Evolutionary conservation across 2,797 vertebrate species (phyloP).

Genomic region (Sebastolobus altivelis): DNA sequence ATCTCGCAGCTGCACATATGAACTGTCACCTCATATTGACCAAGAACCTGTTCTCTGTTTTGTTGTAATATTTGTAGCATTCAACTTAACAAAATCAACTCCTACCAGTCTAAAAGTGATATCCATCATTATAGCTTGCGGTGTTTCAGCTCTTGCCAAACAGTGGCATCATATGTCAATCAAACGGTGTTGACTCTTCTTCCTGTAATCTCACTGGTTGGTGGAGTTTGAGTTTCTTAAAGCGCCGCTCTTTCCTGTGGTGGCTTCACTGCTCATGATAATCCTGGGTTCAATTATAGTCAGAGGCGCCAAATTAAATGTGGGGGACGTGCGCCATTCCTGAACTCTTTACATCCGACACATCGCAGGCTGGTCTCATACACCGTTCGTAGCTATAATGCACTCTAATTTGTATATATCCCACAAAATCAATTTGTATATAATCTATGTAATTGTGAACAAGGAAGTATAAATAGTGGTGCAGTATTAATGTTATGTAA

Average conservation of each 20-base stretch:
- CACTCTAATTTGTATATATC: too few relatives aligned
- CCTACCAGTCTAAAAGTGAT: neutral
- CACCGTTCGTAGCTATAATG: too few relatives aligned
- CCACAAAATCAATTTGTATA: too few relatives aligned
- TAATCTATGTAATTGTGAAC: too few relatives aligned
- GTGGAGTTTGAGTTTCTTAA: slow-evolving; percentile 10
- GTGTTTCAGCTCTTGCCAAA: neutral
- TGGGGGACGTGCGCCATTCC: neutral
- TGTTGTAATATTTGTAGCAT: neutral
- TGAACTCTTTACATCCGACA: neutral
- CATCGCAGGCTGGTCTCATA: too few relatives aligned
- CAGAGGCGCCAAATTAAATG: neutral
- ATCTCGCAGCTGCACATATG: neutral
- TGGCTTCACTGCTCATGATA: neutral
- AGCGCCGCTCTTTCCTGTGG: neutral
- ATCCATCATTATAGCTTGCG: neutral
- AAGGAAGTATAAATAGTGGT: too few relatives aligned
- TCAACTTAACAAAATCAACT: neutral
- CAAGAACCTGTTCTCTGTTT: too few relatives aligned
- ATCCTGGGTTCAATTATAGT: slow-evolving; percentile 4
- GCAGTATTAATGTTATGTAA: too few relatives aligned
- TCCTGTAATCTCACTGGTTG: neutral
- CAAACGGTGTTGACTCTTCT: neutral
- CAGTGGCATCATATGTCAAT: slow-evolving; percentile 7
- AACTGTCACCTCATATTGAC: neutral